Base-by-base conservation (phyloP, 2,113 vertebrate genomes). In the Cromileptes altivelis region DNA sequence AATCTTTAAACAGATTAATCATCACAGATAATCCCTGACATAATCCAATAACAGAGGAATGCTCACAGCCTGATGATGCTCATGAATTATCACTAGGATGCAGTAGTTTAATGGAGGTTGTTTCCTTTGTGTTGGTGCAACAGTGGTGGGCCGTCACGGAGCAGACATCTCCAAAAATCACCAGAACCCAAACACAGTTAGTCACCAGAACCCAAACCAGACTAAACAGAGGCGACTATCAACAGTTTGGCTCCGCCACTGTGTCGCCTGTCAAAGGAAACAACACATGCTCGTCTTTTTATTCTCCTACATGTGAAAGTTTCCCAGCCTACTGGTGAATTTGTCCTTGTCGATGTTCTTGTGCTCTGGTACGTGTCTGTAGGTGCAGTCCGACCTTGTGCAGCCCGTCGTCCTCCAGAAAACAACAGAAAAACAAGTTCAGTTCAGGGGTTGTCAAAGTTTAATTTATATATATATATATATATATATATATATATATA, bases 401-500 rank as follows among this genome's bases (percentile, higher is more conserved):
- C 95, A 96, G 64, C 94, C 95, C 0, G 56, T 70, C 4, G 90
- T 95, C 84, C 95, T 93, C 95, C 95, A 96, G 89, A 95, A 95
- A 57, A 90, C 15, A 62, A 62, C 10, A 52, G 37, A 49, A 45
- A 45, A 8, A 45, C 4, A 45, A 6, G 6, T 37, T 37, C 33
- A 37, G 33, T 37, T 37, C 33, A 37, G 33, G 5, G 33, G 33
- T 0, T 37, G 33, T 37, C 33, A 37, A 37, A 37, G 33, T 37
- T 37, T 33, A 33, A 27, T 27, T 27, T 27, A 27, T 27, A 27
- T 2, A 27, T 27, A 27, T 27, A 27, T 27, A 27, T 27, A 27
- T 27, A 27, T 27, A 27, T 27, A 27, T 27, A 27, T 27, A 27
- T 2, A 27, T 27, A 27, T 27, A 27, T 27, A 27, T 27, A 27